Percentiles rank a stretch among this genome's conserved stretches.
Conservation (phyloP, 2,113 vertebrate genomes). For the Amblyornis subalaris region DNA sequence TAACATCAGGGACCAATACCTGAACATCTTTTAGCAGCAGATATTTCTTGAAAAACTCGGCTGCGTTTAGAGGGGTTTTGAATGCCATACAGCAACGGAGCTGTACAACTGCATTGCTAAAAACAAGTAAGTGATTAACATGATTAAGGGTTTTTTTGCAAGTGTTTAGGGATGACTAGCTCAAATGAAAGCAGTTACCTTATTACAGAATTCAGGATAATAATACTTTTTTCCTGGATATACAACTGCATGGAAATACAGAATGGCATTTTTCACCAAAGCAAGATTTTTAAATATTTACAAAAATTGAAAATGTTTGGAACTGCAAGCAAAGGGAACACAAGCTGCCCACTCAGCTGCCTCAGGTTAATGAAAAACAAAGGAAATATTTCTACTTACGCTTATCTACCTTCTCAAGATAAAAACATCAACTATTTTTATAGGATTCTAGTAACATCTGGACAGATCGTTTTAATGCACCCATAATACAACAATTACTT, state of each 20-base stretch:
- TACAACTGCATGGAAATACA: neutral
- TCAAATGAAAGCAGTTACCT: neutral
- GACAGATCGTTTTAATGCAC: neutral
- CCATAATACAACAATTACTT: neutral
- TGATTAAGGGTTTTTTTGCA: neutral
- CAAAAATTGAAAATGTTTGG: neutral
- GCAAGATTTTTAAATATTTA: neutral
- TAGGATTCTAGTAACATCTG: neutral
- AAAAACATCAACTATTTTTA: neutral
- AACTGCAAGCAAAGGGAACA: neutral
- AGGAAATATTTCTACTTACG: neutral
- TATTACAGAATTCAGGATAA: neutral
- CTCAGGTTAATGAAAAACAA: slow-evolving; percentile 22
- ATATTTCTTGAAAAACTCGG: neutral
- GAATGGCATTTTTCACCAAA: neutral
- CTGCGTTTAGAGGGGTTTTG: neutral
- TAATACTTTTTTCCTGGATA: neutral
- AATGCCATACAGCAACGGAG: neutral
- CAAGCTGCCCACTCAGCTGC: neutral
- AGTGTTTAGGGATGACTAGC: neutral
- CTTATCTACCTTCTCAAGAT: neutral
- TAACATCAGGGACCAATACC: neutral
- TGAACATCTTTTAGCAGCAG: neutral
- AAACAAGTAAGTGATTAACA: neutral
- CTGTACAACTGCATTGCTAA: neutral